Evolutionary conservation across 2,113 vertebrate species (phyloP).

Genomic region (Eublepharis macularius): DNA sequence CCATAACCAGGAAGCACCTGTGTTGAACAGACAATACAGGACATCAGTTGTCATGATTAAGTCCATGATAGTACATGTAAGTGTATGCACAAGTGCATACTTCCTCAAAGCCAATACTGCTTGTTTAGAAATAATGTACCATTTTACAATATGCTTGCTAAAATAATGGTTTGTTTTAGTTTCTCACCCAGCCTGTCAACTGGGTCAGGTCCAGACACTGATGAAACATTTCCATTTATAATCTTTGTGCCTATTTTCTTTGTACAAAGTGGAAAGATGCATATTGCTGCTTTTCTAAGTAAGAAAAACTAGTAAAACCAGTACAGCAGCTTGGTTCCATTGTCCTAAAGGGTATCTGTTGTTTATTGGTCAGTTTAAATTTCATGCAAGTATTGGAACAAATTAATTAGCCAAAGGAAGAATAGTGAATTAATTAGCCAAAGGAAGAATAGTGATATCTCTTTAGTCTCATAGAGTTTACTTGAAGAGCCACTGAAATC

Average conservation of each 20-base stretch:
- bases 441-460: background rate
- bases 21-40: background rate
- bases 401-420: constrained; percentile 39
- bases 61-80: background rate
- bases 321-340: background rate
- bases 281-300: constrained; percentile 34
- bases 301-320: constrained; percentile 24
- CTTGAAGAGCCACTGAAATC: background rate
- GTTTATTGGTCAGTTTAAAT: background rate
- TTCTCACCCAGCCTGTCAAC: background rate
- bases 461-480: background rate
- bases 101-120: background rate
- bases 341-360: background rate
- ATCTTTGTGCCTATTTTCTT: constrained; percentile 18
- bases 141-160: background rate
- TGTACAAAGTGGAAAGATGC: constrained; percentile 31
- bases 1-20: background rate
- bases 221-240: constrained; percentile 16
- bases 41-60: background rate
- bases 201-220: constrained; percentile 21
- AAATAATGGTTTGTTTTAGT: background rate
- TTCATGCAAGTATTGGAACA: background rate
- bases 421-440: constrained; percentile 40
- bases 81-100: too few relatives aligned
- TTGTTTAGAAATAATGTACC: constrained; percentile 1